phyloP scores from a whole-genome alignment of 92 coral and sea anemone species.

The Epizoanthus illoricatus region DNA sequence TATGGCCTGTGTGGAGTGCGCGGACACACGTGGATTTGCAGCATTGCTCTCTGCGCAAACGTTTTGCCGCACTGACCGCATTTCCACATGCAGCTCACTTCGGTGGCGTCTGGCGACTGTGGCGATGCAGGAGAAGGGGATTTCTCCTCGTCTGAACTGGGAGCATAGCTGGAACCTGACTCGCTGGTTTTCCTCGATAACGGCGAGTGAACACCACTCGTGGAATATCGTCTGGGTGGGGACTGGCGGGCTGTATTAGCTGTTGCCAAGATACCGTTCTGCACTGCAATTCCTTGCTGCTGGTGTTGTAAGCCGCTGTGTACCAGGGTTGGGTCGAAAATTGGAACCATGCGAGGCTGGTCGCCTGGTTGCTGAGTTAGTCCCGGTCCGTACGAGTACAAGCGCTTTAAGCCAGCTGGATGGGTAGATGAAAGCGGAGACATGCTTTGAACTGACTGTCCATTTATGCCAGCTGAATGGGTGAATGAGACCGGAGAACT shows the following conservation, averaged over 20 bases:
- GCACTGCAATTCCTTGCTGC: constrained; percentile 1
- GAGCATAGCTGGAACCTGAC: constrained; percentile 30
- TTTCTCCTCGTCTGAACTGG: constrained; percentile 38
- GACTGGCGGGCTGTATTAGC: not conserved
- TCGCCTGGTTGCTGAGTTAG: not conserved
- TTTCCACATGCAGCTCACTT: constrained; percentile 72
- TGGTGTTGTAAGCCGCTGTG: not conserved
- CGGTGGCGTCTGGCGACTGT: constrained; percentile 55
- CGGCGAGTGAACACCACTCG: constrained; percentile 13
- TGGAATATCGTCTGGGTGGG: constrained; percentile 23
- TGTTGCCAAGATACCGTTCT: not conserved
- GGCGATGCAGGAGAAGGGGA: constrained; percentile 19
- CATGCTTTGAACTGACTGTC: not conserved
- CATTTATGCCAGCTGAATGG: not conserved
- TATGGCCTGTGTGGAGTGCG: constrained; percentile 82
- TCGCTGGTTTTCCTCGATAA: constrained; percentile 30
- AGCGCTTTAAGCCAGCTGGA: constrained; percentile 21
- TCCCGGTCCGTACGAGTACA: constrained; percentile 20
- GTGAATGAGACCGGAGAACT: not conserved
- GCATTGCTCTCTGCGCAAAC: constrained; percentile 87
- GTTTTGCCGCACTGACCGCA: constrained; percentile 93
- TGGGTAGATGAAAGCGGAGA: constrained; percentile 8
- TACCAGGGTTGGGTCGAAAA: not conserved
- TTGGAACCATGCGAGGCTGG: constrained; percentile 15
- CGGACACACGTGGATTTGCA: constrained; percentile 90